A percentile compares a stretch with the other conserved stretches of the same genome.
Conservation (phyloP, 2,113 vertebrate genomes). For the Cisticola juncidis region DNA sequence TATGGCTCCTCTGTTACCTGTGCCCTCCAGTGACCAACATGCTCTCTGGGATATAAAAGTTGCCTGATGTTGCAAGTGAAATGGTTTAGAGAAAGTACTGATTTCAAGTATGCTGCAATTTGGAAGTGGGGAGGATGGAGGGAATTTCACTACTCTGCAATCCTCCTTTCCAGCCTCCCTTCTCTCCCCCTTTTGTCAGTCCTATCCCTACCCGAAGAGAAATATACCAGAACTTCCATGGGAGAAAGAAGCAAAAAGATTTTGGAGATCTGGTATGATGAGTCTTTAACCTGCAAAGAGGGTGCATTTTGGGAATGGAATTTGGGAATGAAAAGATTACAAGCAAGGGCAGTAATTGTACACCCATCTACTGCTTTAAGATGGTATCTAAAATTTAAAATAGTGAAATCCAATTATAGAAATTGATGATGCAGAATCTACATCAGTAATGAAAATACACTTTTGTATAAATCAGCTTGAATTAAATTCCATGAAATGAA, state of each 20-base stretch:
- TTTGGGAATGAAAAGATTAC: conserved; percentile 2
- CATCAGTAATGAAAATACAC: neutral
- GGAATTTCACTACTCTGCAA: neutral
- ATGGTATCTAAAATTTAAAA: neutral
- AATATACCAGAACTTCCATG: neutral
- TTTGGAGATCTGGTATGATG: neutral
- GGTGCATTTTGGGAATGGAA: neutral
- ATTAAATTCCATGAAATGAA: neutral
- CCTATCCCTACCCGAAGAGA: neutral
- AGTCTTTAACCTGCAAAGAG: neutral
- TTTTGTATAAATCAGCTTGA: neutral
- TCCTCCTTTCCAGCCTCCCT: neutral
- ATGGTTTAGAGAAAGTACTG: neutral
- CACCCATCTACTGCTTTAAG: neutral
- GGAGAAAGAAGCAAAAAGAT: neutral
- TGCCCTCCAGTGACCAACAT: neutral
- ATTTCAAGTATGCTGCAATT: neutral
- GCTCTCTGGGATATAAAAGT: neutral
- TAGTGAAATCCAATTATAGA: neutral
- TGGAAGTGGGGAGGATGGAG: neutral
- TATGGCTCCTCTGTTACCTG: neutral
- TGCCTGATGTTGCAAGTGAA: neutral
- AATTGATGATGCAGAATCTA: neutral
- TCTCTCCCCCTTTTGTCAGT: neutral
- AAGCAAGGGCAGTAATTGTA: neutral